Base-by-base conservation (phyloP, 2,797 vertebrate genomes). In the Mus minutoides region DNA sequence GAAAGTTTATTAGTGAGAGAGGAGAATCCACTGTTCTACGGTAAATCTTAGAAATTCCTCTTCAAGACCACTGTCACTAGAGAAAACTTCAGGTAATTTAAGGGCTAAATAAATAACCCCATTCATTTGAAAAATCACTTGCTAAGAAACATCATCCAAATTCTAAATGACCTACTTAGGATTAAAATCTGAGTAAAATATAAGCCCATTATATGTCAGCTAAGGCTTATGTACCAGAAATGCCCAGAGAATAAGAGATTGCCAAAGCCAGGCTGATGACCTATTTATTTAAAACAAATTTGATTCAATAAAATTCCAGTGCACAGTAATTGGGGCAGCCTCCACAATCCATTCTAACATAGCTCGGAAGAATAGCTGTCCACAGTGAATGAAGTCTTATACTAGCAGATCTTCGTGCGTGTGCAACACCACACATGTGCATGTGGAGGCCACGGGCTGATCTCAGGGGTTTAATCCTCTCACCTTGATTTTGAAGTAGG, bases 271-370 rank as follows among this genome's bases (percentile, higher is more conserved):
- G 56, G 71, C 19, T 85, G 62, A 56, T 87, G 91, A 84, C 92
- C 93, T 78, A 49, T 90, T 93, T 94, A 79, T 91, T 91, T 71
- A 71, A 94, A 78, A 90, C 40, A 90, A 89, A 76, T 95, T 76
- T 76, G 79, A 87, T 79, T 95, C 97, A 69, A 2, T 88, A 58
- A 80, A 79, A 77, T 90, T 58, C 60, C 37, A 49, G 76, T 0
- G 5, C 56, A 26, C 34, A 5, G 69, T 91, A 82, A 94, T 43
- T 73, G 67, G 79, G 62, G 4, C 37, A 40, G 43, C 71, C 21
- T 67, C 80, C 24, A 60, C 88, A 71, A 58, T 79, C 84, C 78
- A 56, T 84, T 77, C 46, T 40, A 5, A 34, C 43, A n/a, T 52
- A 64, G 64, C 75, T 64, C 0, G 2, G 31, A 75, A 91, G 7